Evolutionary conservation across 2,888 invertebrate genomes (phyloP), one percentile per base, ranked within the genome.

Genomic region (Idaea dimidiata): DNA sequence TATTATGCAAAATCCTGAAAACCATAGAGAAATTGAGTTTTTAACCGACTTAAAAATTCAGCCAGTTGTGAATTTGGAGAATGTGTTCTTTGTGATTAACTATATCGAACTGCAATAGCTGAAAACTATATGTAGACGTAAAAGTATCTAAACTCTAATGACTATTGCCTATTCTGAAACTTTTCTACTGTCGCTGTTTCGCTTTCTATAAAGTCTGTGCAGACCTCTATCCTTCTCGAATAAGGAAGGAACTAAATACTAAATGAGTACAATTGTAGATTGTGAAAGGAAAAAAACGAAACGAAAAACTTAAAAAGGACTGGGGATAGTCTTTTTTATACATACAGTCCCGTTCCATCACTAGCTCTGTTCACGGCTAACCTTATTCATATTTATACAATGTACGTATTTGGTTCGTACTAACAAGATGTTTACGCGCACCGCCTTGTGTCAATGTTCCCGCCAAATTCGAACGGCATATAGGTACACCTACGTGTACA

Each of bases 321-420:
- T 17, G n/a, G n/a, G n/a, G n/a, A n/a, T n/a, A n/a, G n/a, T n/a
- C n/a, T n/a, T n/a, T n/a, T n/a, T n/a, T n/a, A n/a, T n/a, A n/a
- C n/a, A n/a, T n/a, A n/a, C n/a, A n/a, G 43, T 59, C 56, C 56
- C 57, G 6, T 55, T 62, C 63, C 72, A 72, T 66, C 68, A 56
- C 67, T 79, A 70, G 43, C 8, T 33, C 57, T 60, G 67, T 67
- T 66, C 59, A 59, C 58, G 69, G 81, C 83, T 79, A 78, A 75
- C 78, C 83, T 84, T 84, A 87, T 87, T 86, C 88, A 86, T 89
- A 89, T 89, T 89, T 89, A 88, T 88, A 89, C 86, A 83, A 79
- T 69, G 81, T 80, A 79, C 87, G 83, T 89, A 88, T 89, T 88
- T 89, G 88, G 90, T 80, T 77, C 77, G 81, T 77, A 81, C 89